Base-by-base conservation (phyloP, 2,113 vertebrate species). In the Acrocephalus arundinaceus region DNA sequence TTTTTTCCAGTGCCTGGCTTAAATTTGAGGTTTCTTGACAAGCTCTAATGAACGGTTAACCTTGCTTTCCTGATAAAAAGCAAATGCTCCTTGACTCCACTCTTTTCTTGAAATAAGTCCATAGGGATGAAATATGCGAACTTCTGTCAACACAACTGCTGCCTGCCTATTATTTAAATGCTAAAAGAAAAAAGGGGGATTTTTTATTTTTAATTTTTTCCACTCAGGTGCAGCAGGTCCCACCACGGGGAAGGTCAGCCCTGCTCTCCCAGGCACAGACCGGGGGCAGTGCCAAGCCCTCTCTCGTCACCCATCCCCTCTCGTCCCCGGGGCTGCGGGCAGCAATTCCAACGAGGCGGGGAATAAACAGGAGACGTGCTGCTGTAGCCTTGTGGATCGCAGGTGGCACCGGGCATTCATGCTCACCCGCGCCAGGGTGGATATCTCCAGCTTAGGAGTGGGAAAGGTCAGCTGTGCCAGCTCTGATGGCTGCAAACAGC, bases 391-490 rank as follows among this genome's bases (percentile, higher is more conserved):
- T 33, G 46, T 0, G 48, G 66, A 39, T 67, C 15, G 13, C 83
- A 75, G 93, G 78, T 70, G 89, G 88, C 82, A 41, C 27, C 7
- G 25, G 11, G 71, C 75, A 57, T n/a, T 87, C 15, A 77, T 87
- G 87, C 80, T 67, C 52, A n/a, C n/a, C 22, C 23, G 18, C 3
- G 14, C 66, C 84, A 81, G 65, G 37, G 21, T 30, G 35, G 18
- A 2, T 46, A 31, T 48, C 85, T 66, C 15, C 81, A 35, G 61
- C 43, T 71, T 13, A 62, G 10, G 35, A 84, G 68, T 3, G 74
- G 76, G 86, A 90, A 95, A 92, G 82, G 93, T 86, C 96, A 90
- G 65, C 37, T 19, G 7, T 57, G 94, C 39, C 93, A 67, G 62
- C 89, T 91, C 19, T 11, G 85, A 85, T 46, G 79, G 79, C 70